Conservation (phyloP, 2,888 invertebrate species). For the Oithona nana region DNA sequence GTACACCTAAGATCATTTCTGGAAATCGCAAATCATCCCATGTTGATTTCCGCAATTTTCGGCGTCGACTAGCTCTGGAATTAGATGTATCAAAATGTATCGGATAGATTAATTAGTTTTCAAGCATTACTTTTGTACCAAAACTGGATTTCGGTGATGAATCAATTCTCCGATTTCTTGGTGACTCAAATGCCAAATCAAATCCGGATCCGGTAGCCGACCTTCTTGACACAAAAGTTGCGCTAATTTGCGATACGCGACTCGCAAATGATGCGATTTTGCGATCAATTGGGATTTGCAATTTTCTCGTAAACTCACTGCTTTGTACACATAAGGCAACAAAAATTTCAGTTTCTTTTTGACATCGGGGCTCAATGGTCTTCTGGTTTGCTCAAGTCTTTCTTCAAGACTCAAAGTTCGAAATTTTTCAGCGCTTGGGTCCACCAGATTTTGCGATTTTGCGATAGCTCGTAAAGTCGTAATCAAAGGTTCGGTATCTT, state of each 20-base stretch:
- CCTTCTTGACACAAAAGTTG: conserved; percentile 40
- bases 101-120: too few relatives aligned
- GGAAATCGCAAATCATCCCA: conserved; percentile 40
- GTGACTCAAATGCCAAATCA: conserved; percentile 47
- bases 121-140: conserved; percentile 40
- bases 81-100: too few relatives aligned
- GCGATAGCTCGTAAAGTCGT: background rate
- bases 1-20: conserved; percentile 37
- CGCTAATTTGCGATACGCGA: conserved; percentile 31
- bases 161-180: conserved; percentile 42
- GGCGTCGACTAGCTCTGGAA: conserved; percentile 47
- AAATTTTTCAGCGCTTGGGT: background rate
- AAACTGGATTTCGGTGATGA: conserved; percentile 33
- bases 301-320: conserved; percentile 43
- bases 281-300: conserved; percentile 38
- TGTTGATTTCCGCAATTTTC: conserved; percentile 39
- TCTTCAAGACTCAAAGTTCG: background rate
- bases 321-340: conserved; percentile 39
- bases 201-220: conserved; percentile 40
- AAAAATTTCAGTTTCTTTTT: too few relatives aligned
- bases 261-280: background rate
- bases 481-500: background rate
- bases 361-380: too few relatives aligned
- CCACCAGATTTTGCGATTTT: background rate
- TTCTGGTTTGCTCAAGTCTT: background rate